Evolutionary conservation across 2,113 vertebrate species (phyloP).

Genomic region (Poicephalus gulielmi): DNA sequence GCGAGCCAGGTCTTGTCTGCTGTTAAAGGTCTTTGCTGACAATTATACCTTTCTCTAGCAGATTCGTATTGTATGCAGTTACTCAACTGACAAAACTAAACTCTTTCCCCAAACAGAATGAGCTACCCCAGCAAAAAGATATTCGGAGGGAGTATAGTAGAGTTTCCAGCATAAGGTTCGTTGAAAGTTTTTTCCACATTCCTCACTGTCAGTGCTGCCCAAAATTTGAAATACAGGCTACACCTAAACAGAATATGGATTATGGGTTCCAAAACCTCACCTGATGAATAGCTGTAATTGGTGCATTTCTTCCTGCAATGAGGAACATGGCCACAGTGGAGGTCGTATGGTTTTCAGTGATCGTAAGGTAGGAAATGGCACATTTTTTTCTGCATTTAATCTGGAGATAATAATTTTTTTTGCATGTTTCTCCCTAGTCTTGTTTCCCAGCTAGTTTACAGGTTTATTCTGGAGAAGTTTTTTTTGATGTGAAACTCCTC

Average conservation of each 20-base stretch:
- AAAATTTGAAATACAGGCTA: not conserved
- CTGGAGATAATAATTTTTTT: not conserved
- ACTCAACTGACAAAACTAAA: not conserved
- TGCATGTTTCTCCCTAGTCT: not conserved
- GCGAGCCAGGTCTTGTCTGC: not conserved
- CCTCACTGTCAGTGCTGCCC: not conserved
- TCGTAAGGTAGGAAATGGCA: not conserved
- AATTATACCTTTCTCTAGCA: not conserved
- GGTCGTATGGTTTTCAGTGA: accelerated
- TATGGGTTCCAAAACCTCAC: not conserved
- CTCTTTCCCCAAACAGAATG: not conserved
- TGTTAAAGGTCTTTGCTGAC: not conserved
- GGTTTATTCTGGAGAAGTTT: not conserved
- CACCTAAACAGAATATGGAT: not conserved
- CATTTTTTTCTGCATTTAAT: not conserved
- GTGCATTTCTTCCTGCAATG: not conserved
- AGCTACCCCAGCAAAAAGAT: not conserved
- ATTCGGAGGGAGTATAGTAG: not conserved
- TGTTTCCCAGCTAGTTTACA: not conserved
- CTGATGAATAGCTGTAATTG: not conserved
- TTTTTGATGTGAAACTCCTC: not conserved
- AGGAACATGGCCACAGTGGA: accelerated
- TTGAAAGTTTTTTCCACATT: not conserved
- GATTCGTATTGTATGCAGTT: not conserved
- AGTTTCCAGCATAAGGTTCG: not conserved